Base-by-base conservation (phyloP, 2,113 vertebrate species). In the Beaufortia kweichowensis region DNA sequence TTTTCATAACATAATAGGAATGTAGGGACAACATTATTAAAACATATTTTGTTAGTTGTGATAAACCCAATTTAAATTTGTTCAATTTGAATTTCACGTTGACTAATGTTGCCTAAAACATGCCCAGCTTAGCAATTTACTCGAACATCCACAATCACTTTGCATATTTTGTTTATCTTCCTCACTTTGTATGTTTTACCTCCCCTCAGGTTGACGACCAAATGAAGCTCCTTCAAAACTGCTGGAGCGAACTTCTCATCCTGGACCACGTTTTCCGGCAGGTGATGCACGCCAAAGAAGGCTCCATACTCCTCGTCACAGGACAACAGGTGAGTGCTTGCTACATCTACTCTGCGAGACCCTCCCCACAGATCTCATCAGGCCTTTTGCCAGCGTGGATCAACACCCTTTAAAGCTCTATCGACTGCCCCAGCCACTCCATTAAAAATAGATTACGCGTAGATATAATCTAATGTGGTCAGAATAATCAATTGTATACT, bases 171-270 rank as follows among this genome's bases (percentile, higher is more conserved):
- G 48, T n/a, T 48, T 1, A 7, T 21, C 19, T 21, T 6, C 6
- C 48, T 46, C 10, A 46, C 11, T 46, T 14, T 46, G 41, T 12
- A 46, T 46, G 41, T 11, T n/a, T n/a, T n/a, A n/a, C 66, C 57
- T 76, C 14, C 43, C 14, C 55, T 8, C 88, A 99, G 97, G 97
- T 99, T 86, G 97, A 99, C 26, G 97, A 99, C 92, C 97, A 99
- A 92, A 99, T 99, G 97, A 99, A 99, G 87, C 91, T 99, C 77
- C 94, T 99, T 86, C 97, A 99, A 89, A 98, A 98, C 90, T 98
- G 95, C 88, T 99, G 97, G 97, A 99, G 97, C 0, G 97, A 99
- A 82, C 95, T 99, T 79, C 91, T 99, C 90, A 98, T 98, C 82
- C 92, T 99, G 2, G 97, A 99, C 90, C 97, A 99, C 83, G 93